These are phyloP conservation scores for Psix sp. DNA, from an alignment of 1,140 invertebrate genomes.

Conservation along the genomic window DNA sequence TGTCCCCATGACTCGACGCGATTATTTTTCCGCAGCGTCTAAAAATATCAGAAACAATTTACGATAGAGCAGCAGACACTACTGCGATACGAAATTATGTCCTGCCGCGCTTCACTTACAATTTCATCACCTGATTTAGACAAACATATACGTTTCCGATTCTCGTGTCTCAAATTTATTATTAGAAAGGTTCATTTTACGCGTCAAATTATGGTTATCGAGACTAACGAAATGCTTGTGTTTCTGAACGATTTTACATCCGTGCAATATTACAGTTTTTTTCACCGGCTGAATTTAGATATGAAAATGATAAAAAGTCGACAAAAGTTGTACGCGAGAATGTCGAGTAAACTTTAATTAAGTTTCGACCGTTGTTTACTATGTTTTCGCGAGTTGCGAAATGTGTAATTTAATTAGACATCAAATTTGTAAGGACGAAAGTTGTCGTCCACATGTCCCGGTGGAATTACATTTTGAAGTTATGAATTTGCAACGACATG, in stretches of 20 bases:
- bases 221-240: not conserved
- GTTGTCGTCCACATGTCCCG: constrained; percentile 14
- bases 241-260: constrained; percentile 20
- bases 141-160: constrained; percentile 39
- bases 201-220: constrained; percentile 29
- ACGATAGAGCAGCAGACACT: constrained; percentile 64
- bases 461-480: constrained; percentile 16
- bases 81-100: constrained; percentile 54
- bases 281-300: constrained; percentile 20
- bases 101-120: too few relatives aligned
- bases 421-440: constrained; percentile 21
- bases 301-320: constrained; percentile 25
- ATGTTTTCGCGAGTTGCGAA: constrained; percentile 7
- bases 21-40: constrained; percentile 49
- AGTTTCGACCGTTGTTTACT: constrained; percentile 19
- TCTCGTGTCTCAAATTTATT: constrained; percentile 31
- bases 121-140: constrained; percentile 51
- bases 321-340: constrained; percentile 2
- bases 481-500: constrained; percentile 24
- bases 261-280: constrained; percentile 17
- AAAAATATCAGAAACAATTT: constrained; percentile 63
- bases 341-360: constrained; percentile 17
- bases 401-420: constrained; percentile 30
- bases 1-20: constrained; percentile 33
- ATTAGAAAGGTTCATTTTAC: constrained; percentile 58